Base-by-base conservation (phyloP, 2,888 invertebrate species). In the Synanthedon tipuliformis region DNA sequence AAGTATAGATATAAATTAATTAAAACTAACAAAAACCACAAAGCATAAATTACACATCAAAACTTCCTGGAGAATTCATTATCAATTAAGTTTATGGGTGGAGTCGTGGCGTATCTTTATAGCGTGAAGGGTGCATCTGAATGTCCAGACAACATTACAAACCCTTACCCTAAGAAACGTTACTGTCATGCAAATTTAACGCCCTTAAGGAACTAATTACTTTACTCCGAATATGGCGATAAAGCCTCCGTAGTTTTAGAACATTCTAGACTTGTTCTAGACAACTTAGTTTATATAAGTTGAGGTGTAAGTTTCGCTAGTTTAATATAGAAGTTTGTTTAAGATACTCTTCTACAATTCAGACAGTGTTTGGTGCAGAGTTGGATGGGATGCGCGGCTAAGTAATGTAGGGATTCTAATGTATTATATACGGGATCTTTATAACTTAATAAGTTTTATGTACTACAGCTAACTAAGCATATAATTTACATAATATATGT, bases 151-250 rank as follows among this genome's bases (percentile, higher is more conserved):
- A 60, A 61, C 60, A 59, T 57, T 54, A 55, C 57, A 55, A 57
- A 53, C 51, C 54, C 16, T 15, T 59, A 61, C 63, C 62, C 58
- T 63, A 69, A 70, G 69, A 74, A 75, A 64, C 60, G 64, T 68
- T 63, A 76, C 66, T 73, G 72, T 75, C 71, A 81, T 82, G 78
- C 77, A 80, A 81, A 79, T 78, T 70, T 72, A 68, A 77, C 71
- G 69, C 66, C 68, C 65, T 66, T 69, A 23, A 64, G 66, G 68
- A 79, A 81, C 78, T 80, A 81, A 83, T 83, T 81, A 81, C 78
- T 79, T 66, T 63, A 60, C 68, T 66, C 63, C 59, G 73, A 62
- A 70, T 64, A 68, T 60, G 59, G 58, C 71, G 71, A 78, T 77
- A 78, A 75, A 74, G 72, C 81, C 76, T 75, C 71, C 72, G 63